A percentile compares a stretch with the other conserved stretches of the same genome.
Evolutionary conservation across 2,797 vertebrate species (phyloP).

Genomic region (Gambusia yucatana): DNA sequence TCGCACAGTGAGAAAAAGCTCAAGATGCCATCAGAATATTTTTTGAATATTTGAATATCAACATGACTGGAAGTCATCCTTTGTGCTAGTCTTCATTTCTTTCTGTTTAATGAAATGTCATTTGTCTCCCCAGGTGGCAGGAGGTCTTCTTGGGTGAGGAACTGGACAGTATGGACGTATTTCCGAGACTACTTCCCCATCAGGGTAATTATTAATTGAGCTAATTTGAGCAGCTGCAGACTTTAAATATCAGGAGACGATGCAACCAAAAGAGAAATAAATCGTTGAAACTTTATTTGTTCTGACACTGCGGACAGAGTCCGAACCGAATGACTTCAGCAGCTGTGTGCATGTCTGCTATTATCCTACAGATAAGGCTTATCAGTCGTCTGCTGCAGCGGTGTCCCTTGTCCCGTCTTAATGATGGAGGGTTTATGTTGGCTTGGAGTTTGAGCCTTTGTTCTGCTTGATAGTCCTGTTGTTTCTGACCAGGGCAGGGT

Average conservation of each 20-base stretch:
- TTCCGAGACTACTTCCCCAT: slow-evolving; percentile 97
- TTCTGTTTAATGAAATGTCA: not conserved
- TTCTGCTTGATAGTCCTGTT: slow-evolving; percentile 55
- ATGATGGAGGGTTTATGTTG: slow-evolving; percentile 40
- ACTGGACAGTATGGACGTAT: slow-evolving; percentile 94
- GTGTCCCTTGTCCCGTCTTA: slow-evolving; percentile 47
- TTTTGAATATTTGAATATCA: not conserved
- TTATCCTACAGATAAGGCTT: slow-evolving; percentile 45
- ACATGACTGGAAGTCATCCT: not conserved
- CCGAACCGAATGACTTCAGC: slow-evolving; percentile 9
- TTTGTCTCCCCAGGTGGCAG: slow-evolving; percentile 83
- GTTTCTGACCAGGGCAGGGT: not conserved
- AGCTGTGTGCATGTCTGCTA: slow-evolving; percentile 2
- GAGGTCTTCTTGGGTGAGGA: slow-evolving; percentile 94
- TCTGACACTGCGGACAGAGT: not conserved
- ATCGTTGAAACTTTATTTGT: not conserved
- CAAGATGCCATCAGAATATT: not conserved
- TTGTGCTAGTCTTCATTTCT: not conserved
- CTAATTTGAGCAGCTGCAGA: not conserved
- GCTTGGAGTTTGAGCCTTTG: slow-evolving; percentile 73
- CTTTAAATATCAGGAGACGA: not conserved
- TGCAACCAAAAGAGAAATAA: not conserved
- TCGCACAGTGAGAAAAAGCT: not conserved
- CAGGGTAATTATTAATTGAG: slow-evolving; percentile 76
- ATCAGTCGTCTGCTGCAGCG: slow-evolving; percentile 50